A percentile compares a stretch with the other conserved stretches of the same genome.
Evolutionary conservation across 2,113 vertebrate genomes (phyloP).

Genomic region (Entosphenus tridentatus): DNA sequence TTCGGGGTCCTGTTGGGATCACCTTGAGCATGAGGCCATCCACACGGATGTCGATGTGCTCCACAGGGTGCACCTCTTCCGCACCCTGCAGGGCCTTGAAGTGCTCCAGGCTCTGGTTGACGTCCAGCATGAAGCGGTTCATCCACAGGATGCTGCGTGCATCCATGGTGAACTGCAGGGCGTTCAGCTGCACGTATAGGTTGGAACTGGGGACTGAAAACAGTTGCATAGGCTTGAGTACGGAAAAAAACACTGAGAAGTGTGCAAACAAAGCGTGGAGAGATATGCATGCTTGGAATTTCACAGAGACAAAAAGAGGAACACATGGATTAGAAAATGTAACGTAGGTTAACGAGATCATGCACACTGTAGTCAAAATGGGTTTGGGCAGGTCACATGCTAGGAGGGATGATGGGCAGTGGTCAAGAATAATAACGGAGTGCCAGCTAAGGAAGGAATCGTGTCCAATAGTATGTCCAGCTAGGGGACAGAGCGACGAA

Average conservation of each 20-base stretch:
- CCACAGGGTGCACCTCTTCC: conserved; percentile 17
- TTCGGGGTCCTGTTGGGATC: background rate
- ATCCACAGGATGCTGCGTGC: conserved; percentile 67
- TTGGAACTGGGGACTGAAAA: conserved; percentile 59
- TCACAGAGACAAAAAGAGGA: no score
- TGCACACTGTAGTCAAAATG: background rate
- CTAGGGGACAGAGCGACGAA: no score
- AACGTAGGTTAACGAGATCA: background rate
- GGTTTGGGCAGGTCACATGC: no score
- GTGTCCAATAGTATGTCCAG: no score
- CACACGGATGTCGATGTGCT: conserved; percentile 57
- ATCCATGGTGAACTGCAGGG: conserved; percentile 53
- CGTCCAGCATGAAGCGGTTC: conserved; percentile 60
- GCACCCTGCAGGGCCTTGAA: conserved; percentile 62
- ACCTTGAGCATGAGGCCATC: conserved; percentile 64
- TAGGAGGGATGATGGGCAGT: no score
- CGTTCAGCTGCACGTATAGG: conserved; percentile 60
- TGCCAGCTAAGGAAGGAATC: no score
- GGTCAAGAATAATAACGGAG: no score
- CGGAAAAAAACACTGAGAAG: conserved; percentile 7
- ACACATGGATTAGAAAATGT: background rate
- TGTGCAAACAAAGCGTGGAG: conserved; percentile 7
- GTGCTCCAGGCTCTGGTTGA: conserved; percentile 62
- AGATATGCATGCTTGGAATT: background rate
- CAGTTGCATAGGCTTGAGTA: conserved; percentile 3